phyloP scores from a whole-genome alignment of 2,113 vertebrate species.

The Collichthys lucidus region DNA sequence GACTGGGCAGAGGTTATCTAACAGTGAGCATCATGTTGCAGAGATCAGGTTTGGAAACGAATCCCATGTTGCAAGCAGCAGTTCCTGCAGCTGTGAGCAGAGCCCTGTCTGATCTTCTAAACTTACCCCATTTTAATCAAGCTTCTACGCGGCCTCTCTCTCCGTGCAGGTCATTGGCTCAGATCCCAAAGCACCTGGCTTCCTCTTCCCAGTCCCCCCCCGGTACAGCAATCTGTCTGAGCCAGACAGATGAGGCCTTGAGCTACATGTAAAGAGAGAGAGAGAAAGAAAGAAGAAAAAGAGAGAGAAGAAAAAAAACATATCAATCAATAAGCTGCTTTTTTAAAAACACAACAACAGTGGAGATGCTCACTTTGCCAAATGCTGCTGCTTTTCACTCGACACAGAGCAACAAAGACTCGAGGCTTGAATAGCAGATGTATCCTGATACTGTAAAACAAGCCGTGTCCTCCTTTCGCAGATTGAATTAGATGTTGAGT shows the following conservation, averaged over 20 bases:
- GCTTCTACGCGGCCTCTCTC: slow-evolving; percentile 45
- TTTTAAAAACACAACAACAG: slow-evolving; percentile 30
- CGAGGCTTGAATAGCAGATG: slow-evolving; percentile 42
- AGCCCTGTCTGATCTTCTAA: slow-evolving; percentile 46
- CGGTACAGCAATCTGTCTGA: slow-evolving; percentile 31
- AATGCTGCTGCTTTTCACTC: neutral
- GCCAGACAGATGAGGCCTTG: slow-evolving; percentile 61
- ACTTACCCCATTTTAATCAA: slow-evolving; percentile 84
- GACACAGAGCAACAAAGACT: slow-evolving; percentile 25
- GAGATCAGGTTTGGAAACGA: slow-evolving; percentile 51
- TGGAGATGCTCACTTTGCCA: neutral
- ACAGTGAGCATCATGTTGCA: slow-evolving; percentile 43
- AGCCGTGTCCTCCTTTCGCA: slow-evolving; percentile 56
- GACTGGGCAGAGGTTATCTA: slow-evolving; percentile 45
- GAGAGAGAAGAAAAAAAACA: neutral
- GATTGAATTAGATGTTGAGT: slow-evolving; percentile 70
- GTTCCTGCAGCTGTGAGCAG: slow-evolving; percentile 55
- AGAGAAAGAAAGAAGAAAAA: neutral
- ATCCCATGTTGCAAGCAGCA: slow-evolving; percentile 40
- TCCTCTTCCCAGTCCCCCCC: slow-evolving; percentile 50
- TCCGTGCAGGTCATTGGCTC: slow-evolving; percentile 69
- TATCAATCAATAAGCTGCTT: slow-evolving; percentile 35
- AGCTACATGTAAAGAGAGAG: slow-evolving; percentile 49
- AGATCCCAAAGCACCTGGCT: slow-evolving; percentile 49
- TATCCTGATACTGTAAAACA: slow-evolving; percentile 73